Evolutionary conservation across 35 echinoderm and acorn worm genomes (phyloP).

Genomic region (Antedon bifida): DNA sequence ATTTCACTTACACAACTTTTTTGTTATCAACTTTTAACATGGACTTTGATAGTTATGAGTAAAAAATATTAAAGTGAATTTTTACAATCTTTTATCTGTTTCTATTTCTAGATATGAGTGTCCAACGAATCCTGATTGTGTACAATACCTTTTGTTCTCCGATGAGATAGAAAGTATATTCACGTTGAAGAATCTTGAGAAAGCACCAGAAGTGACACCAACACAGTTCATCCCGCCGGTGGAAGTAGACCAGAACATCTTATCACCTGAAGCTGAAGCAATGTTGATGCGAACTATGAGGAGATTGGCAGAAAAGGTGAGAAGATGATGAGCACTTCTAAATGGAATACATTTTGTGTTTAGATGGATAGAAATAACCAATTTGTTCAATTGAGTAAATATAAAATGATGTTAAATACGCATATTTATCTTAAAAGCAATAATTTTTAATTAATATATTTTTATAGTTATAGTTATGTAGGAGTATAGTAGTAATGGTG

Average conservation of each 20-base stretch:
- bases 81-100: background rate
- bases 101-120: constrained; percentile 43
- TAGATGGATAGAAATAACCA: background rate
- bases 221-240: constrained; percentile 62
- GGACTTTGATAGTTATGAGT: no score
- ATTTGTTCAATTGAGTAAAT: background rate
- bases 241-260: constrained; percentile 72
- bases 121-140: constrained; percentile 51
- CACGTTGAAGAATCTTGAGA: constrained; percentile 92
- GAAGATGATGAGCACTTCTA: background rate
- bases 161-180: constrained; percentile 92
- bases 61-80: no score
- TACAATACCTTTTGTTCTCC: constrained; percentile 56
- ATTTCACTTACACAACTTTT: no score
- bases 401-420: no score
- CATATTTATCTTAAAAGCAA: no score
- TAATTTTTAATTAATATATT: no score
- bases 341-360: background rate
- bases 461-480: no score
- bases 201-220: constrained; percentile 64
- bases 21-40: no score
- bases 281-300: constrained; percentile 42
- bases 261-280: constrained; percentile 31
- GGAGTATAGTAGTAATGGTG: no score
- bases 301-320: constrained; percentile 72